A percentile compares a stretch with the other conserved stretches of the same genome.
Evolutionary conservation across 2,113 vertebrate genomes (phyloP).

Genomic region (Meleagris gallopavo): DNA sequence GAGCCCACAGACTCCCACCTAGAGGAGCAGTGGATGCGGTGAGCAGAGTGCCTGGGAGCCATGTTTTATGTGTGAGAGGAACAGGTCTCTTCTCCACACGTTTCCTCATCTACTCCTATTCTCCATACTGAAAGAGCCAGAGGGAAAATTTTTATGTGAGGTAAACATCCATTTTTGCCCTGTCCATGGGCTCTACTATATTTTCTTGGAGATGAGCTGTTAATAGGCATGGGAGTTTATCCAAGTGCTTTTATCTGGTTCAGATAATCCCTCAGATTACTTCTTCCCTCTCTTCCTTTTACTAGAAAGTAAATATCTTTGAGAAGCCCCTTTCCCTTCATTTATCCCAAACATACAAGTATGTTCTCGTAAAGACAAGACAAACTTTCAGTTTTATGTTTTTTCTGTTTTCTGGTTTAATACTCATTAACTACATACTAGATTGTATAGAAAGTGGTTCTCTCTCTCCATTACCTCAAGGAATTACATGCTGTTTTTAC

Average conservation of each 20-base stretch:
- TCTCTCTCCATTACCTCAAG: background rate
- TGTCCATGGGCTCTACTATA: background rate
- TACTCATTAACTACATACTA: background rate
- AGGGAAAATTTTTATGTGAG: background rate
- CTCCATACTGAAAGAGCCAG: background rate
- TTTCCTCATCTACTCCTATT: background rate
- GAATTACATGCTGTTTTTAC: fast-evolving
- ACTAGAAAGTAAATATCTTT: background rate
- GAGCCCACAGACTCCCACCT: background rate
- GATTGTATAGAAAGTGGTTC: background rate
- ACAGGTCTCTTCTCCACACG: background rate
- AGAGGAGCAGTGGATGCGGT: background rate
- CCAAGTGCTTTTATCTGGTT: constrained; percentile 47
- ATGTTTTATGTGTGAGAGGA: background rate
- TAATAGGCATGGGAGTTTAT: constrained; percentile 51
- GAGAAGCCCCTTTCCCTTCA: background rate
- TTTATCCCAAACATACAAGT: background rate
- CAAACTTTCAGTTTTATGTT: background rate
- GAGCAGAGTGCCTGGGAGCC: background rate
- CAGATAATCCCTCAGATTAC: constrained; percentile 67
- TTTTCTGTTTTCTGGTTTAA: background rate
- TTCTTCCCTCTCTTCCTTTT: constrained; percentile 31
- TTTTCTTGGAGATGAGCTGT: constrained; percentile 62
- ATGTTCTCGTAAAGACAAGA: background rate
- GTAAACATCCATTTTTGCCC: background rate